phyloP scores from a whole-genome alignment of 2,888 invertebrate genomes.

The Papilio elwesi region DNA sequence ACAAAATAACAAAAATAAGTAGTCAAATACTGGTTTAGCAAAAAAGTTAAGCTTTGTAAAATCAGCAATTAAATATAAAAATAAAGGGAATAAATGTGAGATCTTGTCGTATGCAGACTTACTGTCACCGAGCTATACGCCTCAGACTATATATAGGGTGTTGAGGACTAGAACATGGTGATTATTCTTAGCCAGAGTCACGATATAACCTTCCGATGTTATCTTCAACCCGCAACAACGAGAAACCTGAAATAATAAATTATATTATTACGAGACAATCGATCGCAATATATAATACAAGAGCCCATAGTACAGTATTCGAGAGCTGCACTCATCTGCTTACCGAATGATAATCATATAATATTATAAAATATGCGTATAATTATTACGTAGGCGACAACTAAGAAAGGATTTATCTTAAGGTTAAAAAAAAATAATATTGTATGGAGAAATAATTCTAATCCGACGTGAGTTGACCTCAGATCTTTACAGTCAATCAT shows the following conservation, averaged over 20 bases:
- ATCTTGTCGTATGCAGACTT: constrained; percentile 85
- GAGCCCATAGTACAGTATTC: no score
- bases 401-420: no score
- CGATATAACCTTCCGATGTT: constrained; percentile 97
- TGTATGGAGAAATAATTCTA: no score
- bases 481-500: no score
- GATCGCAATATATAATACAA: no score
- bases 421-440: no score
- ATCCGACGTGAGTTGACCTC: no score
- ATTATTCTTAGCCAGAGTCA: constrained; percentile 98
- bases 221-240: constrained; percentile 99
- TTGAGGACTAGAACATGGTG: constrained; percentile 98
- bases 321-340: no score
- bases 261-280: constrained; percentile 7
- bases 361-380: no score
- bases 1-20: constrained; percentile 77
- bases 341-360: no score
- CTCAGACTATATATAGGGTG: constrained; percentile 96
- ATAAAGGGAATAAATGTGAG: constrained; percentile 84
- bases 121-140: constrained; percentile 81
- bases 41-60: constrained; percentile 82
- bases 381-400: no score
- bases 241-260: constrained; percentile 89
- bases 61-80: constrained; percentile 83
- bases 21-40: constrained; percentile 84